Percentiles rank a stretch among this genome's conserved stretches.
Conservation (phyloP, 2,113 vertebrate genomes). For the Anarrhichthys ocellatus region DNA sequence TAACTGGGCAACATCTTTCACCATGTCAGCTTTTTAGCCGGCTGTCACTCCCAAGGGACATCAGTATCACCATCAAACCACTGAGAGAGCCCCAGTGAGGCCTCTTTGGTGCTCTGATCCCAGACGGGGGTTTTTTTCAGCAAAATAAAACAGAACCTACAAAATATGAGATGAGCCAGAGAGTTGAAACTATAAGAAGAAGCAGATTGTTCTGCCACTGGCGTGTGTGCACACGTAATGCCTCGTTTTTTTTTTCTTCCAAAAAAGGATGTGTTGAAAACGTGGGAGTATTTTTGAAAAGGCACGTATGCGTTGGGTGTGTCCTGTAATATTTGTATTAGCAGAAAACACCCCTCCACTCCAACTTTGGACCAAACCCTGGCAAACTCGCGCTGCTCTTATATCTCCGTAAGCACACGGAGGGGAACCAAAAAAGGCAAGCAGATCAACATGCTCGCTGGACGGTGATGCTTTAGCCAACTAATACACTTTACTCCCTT, state of each 20-base stretch:
- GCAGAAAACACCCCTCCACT: slow-evolving; percentile 52
- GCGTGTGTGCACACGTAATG: neutral
- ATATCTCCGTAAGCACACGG: slow-evolving; percentile 43
- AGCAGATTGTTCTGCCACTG: slow-evolving; percentile 14
- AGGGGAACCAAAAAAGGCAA: slow-evolving; percentile 58
- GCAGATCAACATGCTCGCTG: slow-evolving; percentile 32
- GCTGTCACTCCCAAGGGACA: slow-evolving; percentile 39
- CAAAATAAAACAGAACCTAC: slow-evolving; percentile 38
- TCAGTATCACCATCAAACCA: slow-evolving; percentile 29
- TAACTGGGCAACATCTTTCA: slow-evolving; percentile 64
- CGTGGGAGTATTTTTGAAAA: slow-evolving; percentile 37
- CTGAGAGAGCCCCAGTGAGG: slow-evolving; percentile 16
- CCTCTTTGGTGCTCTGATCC: slow-evolving; percentile 20
- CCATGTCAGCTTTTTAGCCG: slow-evolving; percentile 43
- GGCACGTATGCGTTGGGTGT: slow-evolving; percentile 46
- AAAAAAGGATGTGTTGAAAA: slow-evolving; percentile 60
- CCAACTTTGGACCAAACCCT: slow-evolving; percentile 44
- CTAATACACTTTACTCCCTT: slow-evolving; percentile 38
- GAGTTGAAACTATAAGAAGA: slow-evolving; percentile 25
- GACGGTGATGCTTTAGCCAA: slow-evolving; percentile 33
- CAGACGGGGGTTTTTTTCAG: slow-evolving; percentile 3
- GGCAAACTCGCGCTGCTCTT: slow-evolving; percentile 28
- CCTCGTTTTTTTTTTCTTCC: slow-evolving; percentile 43
- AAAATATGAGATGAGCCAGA: slow-evolving; percentile 16
- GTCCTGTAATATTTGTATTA: slow-evolving; percentile 53